A percentile compares a stretch with the other conserved stretches of the same genome.
phyloP scores from a whole-genome alignment of 2,888 invertebrate species.

The Chrysodeixis includens region DNA sequence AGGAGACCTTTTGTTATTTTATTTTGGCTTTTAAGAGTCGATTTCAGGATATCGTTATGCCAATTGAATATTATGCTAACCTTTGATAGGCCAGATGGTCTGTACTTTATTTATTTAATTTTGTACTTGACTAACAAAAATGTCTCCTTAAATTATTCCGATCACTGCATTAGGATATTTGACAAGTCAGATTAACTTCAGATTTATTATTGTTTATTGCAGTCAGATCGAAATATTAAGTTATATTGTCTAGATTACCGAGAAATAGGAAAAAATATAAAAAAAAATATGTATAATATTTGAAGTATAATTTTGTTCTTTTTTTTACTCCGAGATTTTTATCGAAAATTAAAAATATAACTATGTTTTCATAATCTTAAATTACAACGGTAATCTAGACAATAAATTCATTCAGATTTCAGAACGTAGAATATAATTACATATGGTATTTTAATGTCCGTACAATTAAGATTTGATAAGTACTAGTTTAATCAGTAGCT shows the following conservation, averaged over 20 bases:
- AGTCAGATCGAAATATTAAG: constrained; percentile 34
- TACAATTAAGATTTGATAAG: too few species aligned
- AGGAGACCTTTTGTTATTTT: not conserved
- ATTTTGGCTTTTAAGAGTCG: not conserved
- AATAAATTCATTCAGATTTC: too few species aligned
- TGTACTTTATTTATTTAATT: too few species aligned
- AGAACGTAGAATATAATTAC: constrained; percentile 13
- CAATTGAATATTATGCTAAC: too few species aligned
- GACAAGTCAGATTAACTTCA: not conserved
- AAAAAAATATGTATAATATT: too few species aligned
- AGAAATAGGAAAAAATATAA: constrained; percentile 5
- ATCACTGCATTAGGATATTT: constrained; percentile 28
- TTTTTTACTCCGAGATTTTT: too few species aligned
- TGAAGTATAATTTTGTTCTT: too few species aligned
- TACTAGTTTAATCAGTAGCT: too few species aligned
- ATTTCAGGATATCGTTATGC: too few species aligned
- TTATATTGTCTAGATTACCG: constrained; percentile 31
- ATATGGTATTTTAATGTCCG: not conserved
- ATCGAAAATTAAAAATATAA: not conserved
- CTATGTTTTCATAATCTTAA: not conserved
- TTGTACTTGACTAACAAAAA: not conserved
- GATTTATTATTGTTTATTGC: constrained; percentile 3
- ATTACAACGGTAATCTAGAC: constrained; percentile 30
- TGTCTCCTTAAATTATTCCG: constrained; percentile 1
- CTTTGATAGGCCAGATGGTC: too few species aligned